Base-by-base conservation (phyloP, 2,797 vertebrate species). In the Melopsittacus undulatus region DNA sequence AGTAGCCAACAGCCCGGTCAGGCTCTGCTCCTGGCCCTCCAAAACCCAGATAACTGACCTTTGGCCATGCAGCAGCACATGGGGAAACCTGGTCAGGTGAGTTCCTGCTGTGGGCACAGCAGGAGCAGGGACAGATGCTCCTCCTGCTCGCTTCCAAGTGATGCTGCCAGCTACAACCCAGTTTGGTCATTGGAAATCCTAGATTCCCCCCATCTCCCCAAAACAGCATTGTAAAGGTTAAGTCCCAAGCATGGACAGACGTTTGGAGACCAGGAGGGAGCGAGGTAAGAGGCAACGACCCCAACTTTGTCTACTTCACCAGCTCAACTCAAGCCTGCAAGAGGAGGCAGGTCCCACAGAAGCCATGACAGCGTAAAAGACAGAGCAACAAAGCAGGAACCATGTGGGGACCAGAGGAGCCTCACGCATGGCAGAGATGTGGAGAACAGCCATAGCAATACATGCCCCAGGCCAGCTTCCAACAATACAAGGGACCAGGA, bases 221-320 rank as follows among this genome's bases (percentile, higher is more conserved):
- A 26, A 70, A 17, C 13, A 40, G 43, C 45, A 14, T 21, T 2
- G 34, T 2, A 6, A 69, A 11, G 38, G 10, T 0, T 0, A 2
- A 88, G 24, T 26, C 45, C 57, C 13, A 6, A 54, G 74, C 8
- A 5, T 0, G 0, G 46, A 29, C 27, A 69, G 7, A 27, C 61
- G 43, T 80, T 83, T 81, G 69, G 34, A 83, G 63, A 30, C 38
- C 49, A 18, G 49, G 22, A 74, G 48, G 36, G 40, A 63, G 30
- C 30, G 57, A 91, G 66, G 13, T 46, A 77, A 84, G 51, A 46
- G 5, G 27, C 40, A 43, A 91, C 42, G 78, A 83, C 57, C 83
- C 7, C 40, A 51, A 9, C 36, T 61, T 22, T 9, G 1, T 10
- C 40, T 52, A 16, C 74, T 57, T 57, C 48, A 26, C 32, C 36